Evolutionary conservation across 2,113 vertebrate species (phyloP), one percentile per base, ranked within the genome.

Genomic region (Tetrao urogallus): DNA sequence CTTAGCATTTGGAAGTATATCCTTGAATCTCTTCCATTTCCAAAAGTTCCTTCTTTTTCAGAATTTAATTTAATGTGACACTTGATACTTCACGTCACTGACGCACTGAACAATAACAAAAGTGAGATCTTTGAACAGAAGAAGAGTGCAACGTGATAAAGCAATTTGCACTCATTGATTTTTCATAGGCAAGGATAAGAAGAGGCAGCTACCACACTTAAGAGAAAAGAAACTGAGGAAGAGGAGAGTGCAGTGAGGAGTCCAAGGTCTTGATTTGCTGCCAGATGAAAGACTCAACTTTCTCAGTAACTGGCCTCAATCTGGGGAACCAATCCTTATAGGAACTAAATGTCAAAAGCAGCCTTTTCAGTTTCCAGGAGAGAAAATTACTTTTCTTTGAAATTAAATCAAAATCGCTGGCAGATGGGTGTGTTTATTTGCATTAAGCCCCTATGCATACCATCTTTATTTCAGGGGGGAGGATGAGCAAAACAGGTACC

Each of bases 161-260:
- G 36, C 16, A 65, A 56, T 6, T 66, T 69, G 47, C 20, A 69
- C 61, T 12, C 28, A 3, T 45, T 64, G 25, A 5, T 50, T 82
- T 72, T 54, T 48, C 11, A 17, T 38, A 19, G 0, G 6, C 12
- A 40, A 43, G 7, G 20, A 7, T 69, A 48, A 67, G 22, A 16
- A 84, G 25, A 22, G 71, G 32, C 30, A 65, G 32, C 27, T 0
- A 2, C 50, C 19, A 24, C 9, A 4, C 12, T 72, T 71, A n/a
- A 82, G 60, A 79, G 82, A 92, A 76, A 63, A n/a, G 73, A 90
- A 93, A 74, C 58, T 66, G 74, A 73, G 79, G 82, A 82, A 61
- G 0, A 4, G 38, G 48, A 56, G n/a, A 79, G 22, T 6, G 2
- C 71, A 83, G 14, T 7, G 54, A 64, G 11, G 48, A 83, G 60